Percentiles rank a stretch among this genome's conserved stretches.
These are phyloP conservation scores for Danaus melanippus DNA, from an alignment of 1,140 invertebrate genomes.

Conservation along the genomic window DNA sequence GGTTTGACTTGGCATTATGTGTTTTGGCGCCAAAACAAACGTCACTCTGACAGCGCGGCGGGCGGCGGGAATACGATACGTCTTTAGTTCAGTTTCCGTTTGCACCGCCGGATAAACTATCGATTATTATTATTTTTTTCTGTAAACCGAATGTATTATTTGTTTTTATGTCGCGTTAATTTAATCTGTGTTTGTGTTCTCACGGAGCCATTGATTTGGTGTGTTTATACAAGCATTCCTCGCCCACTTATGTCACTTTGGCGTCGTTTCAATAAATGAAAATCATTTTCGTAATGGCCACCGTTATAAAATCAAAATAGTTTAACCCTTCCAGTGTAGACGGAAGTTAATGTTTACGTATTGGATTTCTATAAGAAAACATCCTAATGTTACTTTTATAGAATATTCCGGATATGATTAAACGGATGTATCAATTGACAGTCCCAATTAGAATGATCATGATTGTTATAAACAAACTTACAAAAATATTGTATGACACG, in stretches of 20 bases:
- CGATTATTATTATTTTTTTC: slow-evolving; percentile 46
- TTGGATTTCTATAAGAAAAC: slow-evolving; percentile 18
- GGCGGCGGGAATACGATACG: slow-evolving; percentile 64
- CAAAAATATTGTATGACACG: too few species aligned
- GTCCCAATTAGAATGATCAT: neutral
- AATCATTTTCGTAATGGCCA: neutral
- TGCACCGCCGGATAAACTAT: slow-evolving; percentile 58
- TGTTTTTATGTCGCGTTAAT: slow-evolving; percentile 31
- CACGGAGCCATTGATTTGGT: slow-evolving; percentile 12
- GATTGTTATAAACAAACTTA: too few species aligned
- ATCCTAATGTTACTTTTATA: slow-evolving; percentile 3
- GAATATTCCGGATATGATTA: slow-evolving; percentile 8
- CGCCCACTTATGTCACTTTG: too few species aligned
- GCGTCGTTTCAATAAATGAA: too few species aligned
- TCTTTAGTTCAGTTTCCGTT: slow-evolving; percentile 63
- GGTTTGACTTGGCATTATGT: slow-evolving; percentile 63
- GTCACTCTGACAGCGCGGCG: slow-evolving; percentile 65
- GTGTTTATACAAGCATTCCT: too few species aligned
- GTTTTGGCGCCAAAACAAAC: slow-evolving; percentile 70
- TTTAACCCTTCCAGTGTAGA: neutral
- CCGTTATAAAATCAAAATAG: slow-evolving; percentile 1
- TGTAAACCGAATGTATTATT: slow-evolving; percentile 34
- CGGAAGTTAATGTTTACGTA: slow-evolving; percentile 22
- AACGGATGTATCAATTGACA: slow-evolving; percentile 25
- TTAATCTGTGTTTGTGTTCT: slow-evolving; percentile 22